phyloP scores from a whole-genome alignment of 64 coral and sea anemone genomes.

The Catalaphyllia jardinei region DNA sequence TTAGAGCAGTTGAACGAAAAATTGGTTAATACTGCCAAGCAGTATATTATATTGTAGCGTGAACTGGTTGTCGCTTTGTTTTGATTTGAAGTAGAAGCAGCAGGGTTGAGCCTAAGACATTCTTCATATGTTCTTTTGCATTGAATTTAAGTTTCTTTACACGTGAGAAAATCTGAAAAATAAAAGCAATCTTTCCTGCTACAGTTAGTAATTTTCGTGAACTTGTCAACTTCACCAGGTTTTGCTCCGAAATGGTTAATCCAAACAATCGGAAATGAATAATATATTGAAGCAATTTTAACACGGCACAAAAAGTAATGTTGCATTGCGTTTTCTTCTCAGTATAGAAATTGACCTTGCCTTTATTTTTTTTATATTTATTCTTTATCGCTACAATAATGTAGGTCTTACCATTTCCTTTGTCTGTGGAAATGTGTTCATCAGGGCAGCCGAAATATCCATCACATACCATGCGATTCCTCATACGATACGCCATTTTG shows the following conservation, averaged over 20 bases:
- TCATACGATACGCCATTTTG: constrained; percentile 48
- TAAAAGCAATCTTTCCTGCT: not conserved
- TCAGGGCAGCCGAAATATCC: constrained; percentile 49
- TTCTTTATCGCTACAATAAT: not conserved
- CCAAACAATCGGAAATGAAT: constrained; percentile 16
- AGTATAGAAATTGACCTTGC: not conserved
- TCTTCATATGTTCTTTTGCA: not conserved
- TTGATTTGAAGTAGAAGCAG: constrained; percentile 29
- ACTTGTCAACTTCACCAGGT: not conserved
- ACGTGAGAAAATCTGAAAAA: not conserved
- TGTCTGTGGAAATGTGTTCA: not conserved
- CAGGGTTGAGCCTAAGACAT: not conserved
- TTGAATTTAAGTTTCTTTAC: not conserved
- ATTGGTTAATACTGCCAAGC: not conserved
- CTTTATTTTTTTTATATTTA: not conserved
- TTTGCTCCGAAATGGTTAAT: not conserved
- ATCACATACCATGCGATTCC: constrained; percentile 37
- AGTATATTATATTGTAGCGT: not conserved
- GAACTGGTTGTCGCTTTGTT: not conserved
- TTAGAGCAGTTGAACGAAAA: no score
- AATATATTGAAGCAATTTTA: constrained; percentile 13
- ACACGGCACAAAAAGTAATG: not conserved
- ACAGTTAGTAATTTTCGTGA: not conserved
- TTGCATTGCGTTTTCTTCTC: not conserved
- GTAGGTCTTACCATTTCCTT: not conserved